Percentiles rank a stretch among this genome's conserved stretches.
These are phyloP conservation scores for Stichopus chloronotus DNA, from an alignment of 35 echinoderm and acorn worm genomes.

Conservation along the genomic window DNA sequence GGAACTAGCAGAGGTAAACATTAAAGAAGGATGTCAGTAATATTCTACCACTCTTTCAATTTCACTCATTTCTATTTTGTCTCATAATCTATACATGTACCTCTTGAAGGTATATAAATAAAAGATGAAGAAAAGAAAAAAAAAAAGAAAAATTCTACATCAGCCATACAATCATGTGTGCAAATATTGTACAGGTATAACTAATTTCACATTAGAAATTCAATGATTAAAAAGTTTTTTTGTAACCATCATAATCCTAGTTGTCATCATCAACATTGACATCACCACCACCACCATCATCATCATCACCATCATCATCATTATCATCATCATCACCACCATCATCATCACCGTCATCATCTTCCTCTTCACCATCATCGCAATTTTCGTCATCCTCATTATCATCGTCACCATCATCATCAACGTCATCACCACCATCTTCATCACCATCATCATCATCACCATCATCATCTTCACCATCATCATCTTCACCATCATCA, in stretches of 20 bases:
- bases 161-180: too few relatives aligned
- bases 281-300: background rate
- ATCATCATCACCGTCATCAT: background rate
- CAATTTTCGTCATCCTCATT: background rate
- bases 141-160: too few relatives aligned
- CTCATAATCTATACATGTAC: background rate
- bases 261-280: background rate
- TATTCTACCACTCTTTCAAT: background rate
- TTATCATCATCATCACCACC: background rate
- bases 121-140: too few relatives aligned
- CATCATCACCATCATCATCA: background rate
- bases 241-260: background rate
- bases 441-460: too few relatives aligned
- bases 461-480: too few relatives aligned
- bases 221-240: background rate
- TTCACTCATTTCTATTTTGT: background rate
- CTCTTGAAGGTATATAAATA: too few relatives aligned
- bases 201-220: too few relatives aligned
- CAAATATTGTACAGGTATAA: background rate
- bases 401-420: too few relatives aligned
- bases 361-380: background rate
- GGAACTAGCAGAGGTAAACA: slow-evolving; percentile 63
- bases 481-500: too few relatives aligned
- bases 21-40: background rate
- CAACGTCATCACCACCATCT: too few relatives aligned